A percentile compares a stretch with the other conserved stretches of the same genome.
Evolutionary conservation across 2,888 invertebrate species (phyloP).

Genomic region (Lepidocyrtinus sp.): DNA sequence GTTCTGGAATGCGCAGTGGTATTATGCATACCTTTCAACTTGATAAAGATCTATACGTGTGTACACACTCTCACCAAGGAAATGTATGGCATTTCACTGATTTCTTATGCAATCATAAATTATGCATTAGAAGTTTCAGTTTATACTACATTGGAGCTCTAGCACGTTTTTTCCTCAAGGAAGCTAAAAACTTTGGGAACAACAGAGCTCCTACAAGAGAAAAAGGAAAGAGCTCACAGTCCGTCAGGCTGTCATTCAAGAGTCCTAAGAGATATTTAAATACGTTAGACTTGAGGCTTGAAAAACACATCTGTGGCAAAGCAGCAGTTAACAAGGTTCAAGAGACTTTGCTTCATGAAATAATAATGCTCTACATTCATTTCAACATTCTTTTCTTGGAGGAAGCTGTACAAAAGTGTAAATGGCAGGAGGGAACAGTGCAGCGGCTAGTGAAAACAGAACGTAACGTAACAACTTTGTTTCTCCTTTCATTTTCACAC

Average conservation of each 20-base stretch:
- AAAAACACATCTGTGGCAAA: constrained; percentile 55
- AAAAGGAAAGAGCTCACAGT: constrained; percentile 27
- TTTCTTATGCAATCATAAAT: constrained; percentile 60
- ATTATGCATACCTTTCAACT: not conserved
- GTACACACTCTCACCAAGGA: no score
- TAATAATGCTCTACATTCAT: constrained; percentile 57
- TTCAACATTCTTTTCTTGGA: constrained; percentile 29
- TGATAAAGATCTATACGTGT: no score
- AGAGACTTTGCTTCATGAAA: constrained; percentile 59
- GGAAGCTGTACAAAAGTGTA: constrained; percentile 35
- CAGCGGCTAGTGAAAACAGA: not conserved
- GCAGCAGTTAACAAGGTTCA: constrained; percentile 58
- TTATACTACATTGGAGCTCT: no score
- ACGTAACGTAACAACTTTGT: not conserved
- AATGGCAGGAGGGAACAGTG: not conserved
- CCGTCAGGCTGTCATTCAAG: constrained; percentile 56
- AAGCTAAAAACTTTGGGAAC: no score
- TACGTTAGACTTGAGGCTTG: constrained; percentile 36
- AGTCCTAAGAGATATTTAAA: constrained; percentile 56
- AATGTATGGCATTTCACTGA: constrained; percentile 35
- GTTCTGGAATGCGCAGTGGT: no score
- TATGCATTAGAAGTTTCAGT: constrained; percentile 55
- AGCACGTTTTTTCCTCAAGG: no score
- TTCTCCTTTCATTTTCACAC: not conserved
- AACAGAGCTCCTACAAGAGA: no score